These are phyloP conservation scores for Sula dactylatra DNA, from an alignment of 2,113 vertebrate species.

Conservation along the genomic window DNA sequence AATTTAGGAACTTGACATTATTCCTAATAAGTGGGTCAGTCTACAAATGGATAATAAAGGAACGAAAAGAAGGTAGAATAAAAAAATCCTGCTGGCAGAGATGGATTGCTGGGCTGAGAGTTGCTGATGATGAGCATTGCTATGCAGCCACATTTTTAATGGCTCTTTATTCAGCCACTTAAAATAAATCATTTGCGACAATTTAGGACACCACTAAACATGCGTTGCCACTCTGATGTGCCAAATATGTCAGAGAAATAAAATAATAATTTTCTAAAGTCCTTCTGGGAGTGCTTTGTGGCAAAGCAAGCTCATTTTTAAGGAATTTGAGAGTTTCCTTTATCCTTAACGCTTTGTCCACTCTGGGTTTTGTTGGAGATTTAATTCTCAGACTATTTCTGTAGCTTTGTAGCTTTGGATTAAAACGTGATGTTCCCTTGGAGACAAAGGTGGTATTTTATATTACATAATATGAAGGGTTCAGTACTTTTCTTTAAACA, in stretches of 20 bases:
- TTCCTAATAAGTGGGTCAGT: neutral
- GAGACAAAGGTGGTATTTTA: conserved; percentile 14
- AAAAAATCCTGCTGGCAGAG: neutral
- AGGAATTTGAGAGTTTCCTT: neutral
- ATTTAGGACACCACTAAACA: neutral
- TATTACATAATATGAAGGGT: neutral
- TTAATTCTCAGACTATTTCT: neutral
- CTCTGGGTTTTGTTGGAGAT: neutral
- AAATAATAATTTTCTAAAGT: neutral
- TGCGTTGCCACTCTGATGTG: neutral
- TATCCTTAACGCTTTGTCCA: neutral
- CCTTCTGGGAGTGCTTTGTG: neutral
- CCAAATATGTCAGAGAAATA: neutral
- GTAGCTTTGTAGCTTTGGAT: neutral
- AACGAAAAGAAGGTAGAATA: neutral
- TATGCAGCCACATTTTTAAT: neutral
- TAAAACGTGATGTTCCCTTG: conserved; percentile 30
- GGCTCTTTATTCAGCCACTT: neutral
- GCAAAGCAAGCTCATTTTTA: neutral
- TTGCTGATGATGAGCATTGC: neutral
- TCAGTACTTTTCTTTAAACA: neutral
- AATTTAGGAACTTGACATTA: neutral
- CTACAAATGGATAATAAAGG: neutral
- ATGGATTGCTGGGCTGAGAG: neutral
- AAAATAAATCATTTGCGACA: neutral